Evolutionary conservation across 1,140 invertebrate genomes (phyloP).

Genomic region (Drosophila parvula): DNA sequence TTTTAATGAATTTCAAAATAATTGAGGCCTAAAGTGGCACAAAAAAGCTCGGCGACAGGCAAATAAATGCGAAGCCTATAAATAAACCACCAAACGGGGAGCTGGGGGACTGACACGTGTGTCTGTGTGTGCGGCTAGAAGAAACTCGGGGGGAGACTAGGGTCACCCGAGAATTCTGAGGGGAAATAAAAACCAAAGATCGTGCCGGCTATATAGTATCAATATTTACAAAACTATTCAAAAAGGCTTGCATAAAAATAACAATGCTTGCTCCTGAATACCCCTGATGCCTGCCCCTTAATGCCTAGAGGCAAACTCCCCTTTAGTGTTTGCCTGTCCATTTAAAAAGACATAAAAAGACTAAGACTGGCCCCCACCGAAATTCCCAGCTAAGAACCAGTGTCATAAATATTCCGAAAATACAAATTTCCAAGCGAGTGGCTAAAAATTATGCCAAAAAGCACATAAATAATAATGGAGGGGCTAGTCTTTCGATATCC

Average conservation of each 20-base stretch:
- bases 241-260: not conserved
- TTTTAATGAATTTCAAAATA: slow-evolving; percentile 81
- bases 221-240: slow-evolving; percentile 13
- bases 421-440: slow-evolving; percentile 44
- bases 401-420: slow-evolving; percentile 62
- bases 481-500: slow-evolving; percentile 12
- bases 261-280: slow-evolving; percentile 12
- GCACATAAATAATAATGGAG: slow-evolving; percentile 66
- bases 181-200: not conserved
- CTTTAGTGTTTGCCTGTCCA: slow-evolving; percentile 65
- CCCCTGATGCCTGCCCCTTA: slow-evolving; percentile 32
- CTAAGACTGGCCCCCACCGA: slow-evolving; percentile 32
- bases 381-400: slow-evolving; percentile 21
- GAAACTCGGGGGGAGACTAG: not conserved
- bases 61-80: slow-evolving; percentile 70
- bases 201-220: not conserved
- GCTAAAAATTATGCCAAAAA: slow-evolving; percentile 62
- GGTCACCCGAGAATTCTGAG: not conserved
- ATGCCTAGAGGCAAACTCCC: slow-evolving; percentile 26
- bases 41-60: slow-evolving; percentile 70
- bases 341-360: slow-evolving; percentile 78
- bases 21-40: slow-evolving; percentile 78
- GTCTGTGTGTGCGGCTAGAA: not conserved
- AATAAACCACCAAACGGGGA: slow-evolving; percentile 51
- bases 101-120: not conserved